Evolutionary conservation across 2,888 invertebrate genomes (phyloP), one percentile per base, ranked within the genome.

Genomic region (Mongoloraphidia duomilia): DNA sequence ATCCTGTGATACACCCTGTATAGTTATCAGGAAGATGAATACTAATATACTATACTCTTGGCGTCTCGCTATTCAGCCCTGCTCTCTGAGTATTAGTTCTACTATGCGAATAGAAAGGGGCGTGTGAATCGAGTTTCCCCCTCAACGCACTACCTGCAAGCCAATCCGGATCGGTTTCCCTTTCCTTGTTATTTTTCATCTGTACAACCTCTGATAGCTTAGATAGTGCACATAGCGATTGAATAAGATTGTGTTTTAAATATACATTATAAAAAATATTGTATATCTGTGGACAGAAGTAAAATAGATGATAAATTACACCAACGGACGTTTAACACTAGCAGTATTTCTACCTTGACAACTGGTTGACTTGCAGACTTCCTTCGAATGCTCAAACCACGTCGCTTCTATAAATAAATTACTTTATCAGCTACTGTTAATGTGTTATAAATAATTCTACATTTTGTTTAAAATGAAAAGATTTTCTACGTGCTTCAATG

Each of bases 381-480:
- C 68, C 67, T 71, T 66, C 72, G 68, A 63, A 74, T 68, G 67
- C 74, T 75, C 70, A 74, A 67, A 64, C 68, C 70, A 61, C 70
- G 73, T 65, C 73, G 74, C 73, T 74, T 74, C 65, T 74, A 74
- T 64, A 69, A 61, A 65, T 51, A 51, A 50, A 46, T 34, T 43
- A 43, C 11, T 13, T 38, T 38, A 12, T 38, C 26, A 17, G 14
- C 12, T n/a, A 41, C 14, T 41, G 41, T 41, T 41, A 41, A 26
- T 26, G n/a, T 38, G 38, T 38, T n/a, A 38, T 38, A 3, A 38
- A 38, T 12, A 38, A 12, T 12, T 38, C 13, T 38, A 8, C 42
- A 26, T 13, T 13, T 42, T 12, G 17, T 14, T 14, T 13, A 42
- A 14, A 14, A 42, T 26, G 34, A 14, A 40, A 39, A 14, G 38